A percentile compares a stretch with the other conserved stretches of the same genome.
These are phyloP conservation scores for Actinia tenebrosa DNA, from an alignment of 64 coral and sea anemone genomes.

Conservation along the genomic window DNA sequence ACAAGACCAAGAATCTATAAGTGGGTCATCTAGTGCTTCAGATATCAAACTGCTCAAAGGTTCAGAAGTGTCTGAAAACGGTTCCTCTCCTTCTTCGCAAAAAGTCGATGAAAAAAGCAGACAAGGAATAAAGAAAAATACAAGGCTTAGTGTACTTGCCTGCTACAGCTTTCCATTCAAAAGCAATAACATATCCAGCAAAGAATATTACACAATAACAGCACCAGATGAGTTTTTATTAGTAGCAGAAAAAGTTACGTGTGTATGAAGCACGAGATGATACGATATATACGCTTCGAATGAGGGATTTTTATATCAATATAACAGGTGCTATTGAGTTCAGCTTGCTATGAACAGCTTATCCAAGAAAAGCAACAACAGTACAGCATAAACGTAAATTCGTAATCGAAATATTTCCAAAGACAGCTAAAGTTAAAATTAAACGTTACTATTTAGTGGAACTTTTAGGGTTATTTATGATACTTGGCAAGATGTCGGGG, in stretches of 20 bases:
- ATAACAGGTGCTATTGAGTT: too few species aligned
- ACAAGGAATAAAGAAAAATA: not conserved
- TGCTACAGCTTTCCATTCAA: not conserved
- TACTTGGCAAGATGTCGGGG: too few species aligned
- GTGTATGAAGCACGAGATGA: not conserved
- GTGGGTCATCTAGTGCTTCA: not conserved
- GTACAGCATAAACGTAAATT: too few species aligned
- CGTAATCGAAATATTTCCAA: too few species aligned
- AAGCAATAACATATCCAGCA: not conserved
- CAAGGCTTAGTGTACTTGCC: not conserved
- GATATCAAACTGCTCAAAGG: not conserved
- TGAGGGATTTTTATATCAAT: not conserved
- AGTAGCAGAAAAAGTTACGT: not conserved
- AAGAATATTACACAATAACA: constrained; percentile 3
- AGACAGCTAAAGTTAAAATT: too few species aligned
- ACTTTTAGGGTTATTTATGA: too few species aligned
- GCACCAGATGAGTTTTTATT: not conserved
- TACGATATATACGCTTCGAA: not conserved
- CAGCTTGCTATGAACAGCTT: too few species aligned
- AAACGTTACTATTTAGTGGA: too few species aligned
- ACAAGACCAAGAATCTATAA: not conserved
- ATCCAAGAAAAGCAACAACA: too few species aligned
- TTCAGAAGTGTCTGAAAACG: not conserved
- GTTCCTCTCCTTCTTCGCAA: not conserved
- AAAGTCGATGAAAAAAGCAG: not conserved